Base-by-base conservation (phyloP, 2,113 vertebrate genomes). In the Lagopus muta region DNA sequence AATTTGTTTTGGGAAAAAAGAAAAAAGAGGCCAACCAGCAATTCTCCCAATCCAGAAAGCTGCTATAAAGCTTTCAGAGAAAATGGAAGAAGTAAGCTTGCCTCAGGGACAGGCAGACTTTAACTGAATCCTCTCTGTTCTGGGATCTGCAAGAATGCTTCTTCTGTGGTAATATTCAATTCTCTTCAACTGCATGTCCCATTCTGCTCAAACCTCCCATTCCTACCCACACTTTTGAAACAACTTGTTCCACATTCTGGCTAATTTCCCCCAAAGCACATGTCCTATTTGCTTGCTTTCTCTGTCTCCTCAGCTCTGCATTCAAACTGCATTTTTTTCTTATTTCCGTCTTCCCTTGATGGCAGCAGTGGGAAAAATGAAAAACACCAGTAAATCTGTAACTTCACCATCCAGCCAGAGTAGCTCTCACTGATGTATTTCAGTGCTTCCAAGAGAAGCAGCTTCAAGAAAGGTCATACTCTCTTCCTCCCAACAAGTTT, bases 331-430 rank as follows among this genome's bases (percentile, higher is more conserved):
- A n/a, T 20, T 50, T 55, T 22, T 91, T 80, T 34, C 8, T 70
- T 10, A 47, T 85, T 79, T 65, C 13, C 8, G 3, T 54, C 17
- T 45, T 72, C 28, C 5, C 9, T 32, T 19, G 7, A 50, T 30
- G 20, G 25, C 22, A 88, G 15, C 22, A 36, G 17, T 8, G 24
- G 50, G 20, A 90, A 11, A 25, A 62, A 4, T 0, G 1, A 48
- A 12, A n/a, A 43, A 5, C 11, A 42, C 0, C 1, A 20, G 4
- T 7, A 19, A 20, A 57, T 27, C 34, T 24, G 25, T 57, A 55
- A 34, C 24, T n/a, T 75, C 40, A 40, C 22, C 0, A 0, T 20
- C 11, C 13, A 45, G 24, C 2, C 14, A 81, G 5, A 0, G 0
- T 43, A 24, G 19, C 21, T n/a, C 7, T 55, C 57, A 40, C 30